phyloP scores from a whole-genome alignment of 2,797 vertebrate genomes.

The Melanogrammus aeglefinus region DNA sequence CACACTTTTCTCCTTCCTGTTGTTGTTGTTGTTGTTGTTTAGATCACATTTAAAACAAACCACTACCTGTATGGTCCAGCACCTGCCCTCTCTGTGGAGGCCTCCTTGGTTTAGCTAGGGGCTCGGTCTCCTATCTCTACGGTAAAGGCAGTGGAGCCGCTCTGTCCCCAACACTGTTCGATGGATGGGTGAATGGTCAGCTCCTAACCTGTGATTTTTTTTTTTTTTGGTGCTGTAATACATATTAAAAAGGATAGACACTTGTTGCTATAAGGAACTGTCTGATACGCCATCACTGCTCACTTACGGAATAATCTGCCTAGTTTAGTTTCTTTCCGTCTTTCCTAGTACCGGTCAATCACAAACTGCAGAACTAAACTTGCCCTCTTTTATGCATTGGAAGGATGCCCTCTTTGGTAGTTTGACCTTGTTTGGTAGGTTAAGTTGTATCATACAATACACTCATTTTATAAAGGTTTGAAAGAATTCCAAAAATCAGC shows the following conservation, averaged over 20 bases:
- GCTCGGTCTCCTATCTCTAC: background rate
- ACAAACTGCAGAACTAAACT: constrained; percentile 14
- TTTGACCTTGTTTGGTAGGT: background rate
- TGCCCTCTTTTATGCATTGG: background rate
- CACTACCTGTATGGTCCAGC: background rate
- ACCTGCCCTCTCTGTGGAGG: background rate
- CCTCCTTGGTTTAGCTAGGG: background rate
- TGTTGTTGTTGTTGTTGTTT: background rate
- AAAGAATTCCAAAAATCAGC: background rate
- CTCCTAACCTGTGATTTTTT: constrained; percentile 14
- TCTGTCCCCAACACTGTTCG: constrained; percentile 2
- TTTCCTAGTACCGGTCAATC: constrained; percentile 10
- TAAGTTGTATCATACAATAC: background rate
- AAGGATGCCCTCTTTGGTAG: background rate
- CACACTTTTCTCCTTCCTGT: background rate
- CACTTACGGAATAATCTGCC: background rate
- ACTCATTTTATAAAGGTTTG: background rate
- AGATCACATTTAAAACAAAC: background rate
- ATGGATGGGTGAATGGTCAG: background rate
- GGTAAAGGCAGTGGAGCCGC: too few species aligned
- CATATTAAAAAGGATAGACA: constrained; percentile 34
- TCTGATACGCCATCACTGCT: constrained; percentile 1
- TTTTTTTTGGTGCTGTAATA: constrained; percentile 38
- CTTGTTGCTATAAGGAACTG: constrained; percentile 34
- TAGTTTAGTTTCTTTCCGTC: background rate